A percentile compares a stretch with the other conserved stretches of the same genome.
These are phyloP conservation scores for Oryzias dopingdopingensis DNA, from an alignment of 2,797 vertebrate species.

Conservation along the genomic window DNA sequence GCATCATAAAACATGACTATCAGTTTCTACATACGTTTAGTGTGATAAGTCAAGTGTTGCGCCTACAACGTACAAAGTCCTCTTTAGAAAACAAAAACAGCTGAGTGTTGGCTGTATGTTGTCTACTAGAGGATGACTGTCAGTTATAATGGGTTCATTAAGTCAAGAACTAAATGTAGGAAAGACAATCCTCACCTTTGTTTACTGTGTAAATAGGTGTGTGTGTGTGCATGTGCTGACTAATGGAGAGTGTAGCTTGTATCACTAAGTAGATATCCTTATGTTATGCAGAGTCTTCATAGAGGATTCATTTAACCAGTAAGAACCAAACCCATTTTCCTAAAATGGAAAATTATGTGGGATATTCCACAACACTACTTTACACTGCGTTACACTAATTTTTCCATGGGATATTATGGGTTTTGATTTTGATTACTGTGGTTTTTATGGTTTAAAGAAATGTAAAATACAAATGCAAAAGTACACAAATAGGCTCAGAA, in stretches of 20 bases:
- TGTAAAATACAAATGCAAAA: too few relatives aligned
- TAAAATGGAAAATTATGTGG: too few relatives aligned
- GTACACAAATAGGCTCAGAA: too few relatives aligned
- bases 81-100: neutral
- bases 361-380: too few relatives aligned
- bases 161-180: neutral
- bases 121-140: neutral
- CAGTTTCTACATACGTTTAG: conserved; percentile 15
- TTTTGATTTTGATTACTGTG: too few relatives aligned
- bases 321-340: too few relatives aligned
- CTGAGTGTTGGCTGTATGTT: neutral
- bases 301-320: too few relatives aligned
- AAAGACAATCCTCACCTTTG: conserved; percentile 10
- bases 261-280: too few relatives aligned
- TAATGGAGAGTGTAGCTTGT: neutral
- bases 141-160: conserved; percentile 6
- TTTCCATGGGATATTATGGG: too few relatives aligned
- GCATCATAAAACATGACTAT: conserved; percentile 16
- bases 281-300: too few relatives aligned
- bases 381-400: too few relatives aligned
- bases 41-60: conserved; percentile 8
- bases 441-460: too few relatives aligned
- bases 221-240: neutral
- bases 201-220: conserved; percentile 7
- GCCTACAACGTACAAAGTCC: conserved; percentile 28